phyloP scores from a whole-genome alignment of 2,797 vertebrate species.

The Megaceryle alcyon region DNA sequence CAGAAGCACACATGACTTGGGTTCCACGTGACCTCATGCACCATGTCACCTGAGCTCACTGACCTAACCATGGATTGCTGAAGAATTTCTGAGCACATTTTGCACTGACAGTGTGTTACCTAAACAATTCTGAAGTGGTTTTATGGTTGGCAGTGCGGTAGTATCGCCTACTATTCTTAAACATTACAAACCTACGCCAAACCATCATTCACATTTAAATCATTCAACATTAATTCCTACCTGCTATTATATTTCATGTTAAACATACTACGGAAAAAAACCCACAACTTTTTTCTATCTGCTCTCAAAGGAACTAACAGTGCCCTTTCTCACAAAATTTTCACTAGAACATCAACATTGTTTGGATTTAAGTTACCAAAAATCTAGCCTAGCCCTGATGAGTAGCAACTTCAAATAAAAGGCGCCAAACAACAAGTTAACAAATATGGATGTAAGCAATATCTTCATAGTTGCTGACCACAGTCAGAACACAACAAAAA shows the following conservation, averaged over 20 bases:
- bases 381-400: not conserved
- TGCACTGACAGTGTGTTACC: not conserved
- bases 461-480: not conserved
- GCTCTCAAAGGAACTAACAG: not conserved
- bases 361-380: not conserved
- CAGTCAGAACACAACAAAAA: constrained; percentile 5
- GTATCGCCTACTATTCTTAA: not conserved
- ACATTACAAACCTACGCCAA: not conserved
- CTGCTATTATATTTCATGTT: not conserved
- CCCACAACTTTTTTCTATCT: not conserved
- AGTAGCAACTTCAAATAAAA: not conserved
- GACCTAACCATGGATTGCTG: rapidly evolving
- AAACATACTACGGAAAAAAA: not conserved
- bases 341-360: not conserved
- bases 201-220: not conserved
- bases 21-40: not conserved
- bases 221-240: not conserved
- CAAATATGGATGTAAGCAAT: not conserved
- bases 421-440: not conserved
- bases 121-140: not conserved
- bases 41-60: not conserved
- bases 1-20: rapidly evolving
- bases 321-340: not conserved
- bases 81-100: not conserved
- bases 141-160: not conserved